Evolutionary conservation across 2,113 vertebrate species (phyloP).

Genomic region (Phrynosoma blainvillii): DNA sequence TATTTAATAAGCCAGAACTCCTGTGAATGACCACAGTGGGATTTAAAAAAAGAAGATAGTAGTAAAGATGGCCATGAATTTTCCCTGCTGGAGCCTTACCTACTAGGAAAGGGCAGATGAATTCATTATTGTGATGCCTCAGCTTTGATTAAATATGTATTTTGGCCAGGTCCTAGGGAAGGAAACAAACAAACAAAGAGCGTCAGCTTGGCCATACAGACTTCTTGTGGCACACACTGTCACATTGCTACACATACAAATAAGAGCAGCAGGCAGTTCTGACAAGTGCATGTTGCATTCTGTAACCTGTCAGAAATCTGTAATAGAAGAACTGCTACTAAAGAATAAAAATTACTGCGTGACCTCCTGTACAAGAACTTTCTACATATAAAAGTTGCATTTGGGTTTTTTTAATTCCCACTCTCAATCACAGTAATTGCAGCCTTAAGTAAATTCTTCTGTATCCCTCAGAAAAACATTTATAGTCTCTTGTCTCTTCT

Average conservation of each 20-base stretch:
- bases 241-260: constrained; percentile 30
- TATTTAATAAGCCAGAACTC: constrained; percentile 43
- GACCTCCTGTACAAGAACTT: constrained; percentile 29
- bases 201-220: constrained; percentile 29
- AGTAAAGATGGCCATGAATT: constrained; percentile 25
- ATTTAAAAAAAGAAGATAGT: constrained; percentile 38
- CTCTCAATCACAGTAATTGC: constrained; percentile 20
- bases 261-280: constrained; percentile 53
- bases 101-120: constrained; percentile 1
- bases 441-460: background rate
- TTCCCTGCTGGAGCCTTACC: constrained; percentile 12
- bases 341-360: constrained; percentile 18
- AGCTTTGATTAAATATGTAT: constrained; percentile 7
- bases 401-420: constrained; percentile 56
- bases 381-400: constrained; percentile 7
- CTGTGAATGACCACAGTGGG: constrained; percentile 42
- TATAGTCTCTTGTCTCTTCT: background rate
- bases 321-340: constrained; percentile 46
- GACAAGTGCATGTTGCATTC: constrained; percentile 53
- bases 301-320: constrained; percentile 53
- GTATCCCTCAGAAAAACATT: background rate
- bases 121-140: constrained; percentile 22
- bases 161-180: constrained; percentile 37
- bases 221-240: constrained; percentile 33
- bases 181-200: constrained; percentile 12